phyloP scores from a whole-genome alignment of 2,888 invertebrate genomes.

The Protodeltote pygarga region DNA sequence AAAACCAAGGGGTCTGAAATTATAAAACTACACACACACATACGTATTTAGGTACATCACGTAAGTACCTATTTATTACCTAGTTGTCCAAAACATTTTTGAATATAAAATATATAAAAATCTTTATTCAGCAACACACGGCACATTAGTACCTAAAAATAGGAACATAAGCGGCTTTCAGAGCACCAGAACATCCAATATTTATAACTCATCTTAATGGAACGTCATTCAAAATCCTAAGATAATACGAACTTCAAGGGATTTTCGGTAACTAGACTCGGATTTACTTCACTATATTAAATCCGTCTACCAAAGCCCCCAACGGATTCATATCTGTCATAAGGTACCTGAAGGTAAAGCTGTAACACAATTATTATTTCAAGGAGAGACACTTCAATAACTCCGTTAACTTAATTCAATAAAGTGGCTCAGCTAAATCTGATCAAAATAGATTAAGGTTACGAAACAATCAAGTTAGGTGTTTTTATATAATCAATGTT shows the following conservation, averaged over 20 bases:
- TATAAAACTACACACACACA: too few relatives aligned
- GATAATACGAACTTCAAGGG: constrained; percentile 7
- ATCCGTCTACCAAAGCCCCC: constrained; percentile 2
- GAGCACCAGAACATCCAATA: too few relatives aligned
- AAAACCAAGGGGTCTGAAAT: too few relatives aligned
- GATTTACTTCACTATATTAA: constrained; percentile 15
- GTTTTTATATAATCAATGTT: neutral
- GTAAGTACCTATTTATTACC: too few relatives aligned
- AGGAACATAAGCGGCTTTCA: too few relatives aligned
- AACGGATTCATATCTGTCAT: constrained; percentile 11
- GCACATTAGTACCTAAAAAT: too few relatives aligned
- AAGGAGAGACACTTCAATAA: constrained; percentile 16
- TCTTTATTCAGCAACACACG: too few relatives aligned
- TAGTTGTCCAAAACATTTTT: too few relatives aligned
- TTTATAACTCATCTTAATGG: neutral
- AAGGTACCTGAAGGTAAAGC: constrained; percentile 17
- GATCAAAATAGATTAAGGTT: constrained; percentile 6
- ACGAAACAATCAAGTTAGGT: constrained; percentile 13
- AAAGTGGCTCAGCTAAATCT: constrained; percentile 6
- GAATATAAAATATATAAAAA: too few relatives aligned
- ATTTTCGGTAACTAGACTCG: constrained; percentile 14
- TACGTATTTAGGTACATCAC: too few relatives aligned
- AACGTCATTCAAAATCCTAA: constrained; percentile 1
- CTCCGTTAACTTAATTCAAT: constrained; percentile 23
- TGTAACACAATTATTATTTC: constrained; percentile 26